Evolutionary conservation across 2,888 invertebrate species (phyloP).

Genomic region (Xestia ashworthii): DNA sequence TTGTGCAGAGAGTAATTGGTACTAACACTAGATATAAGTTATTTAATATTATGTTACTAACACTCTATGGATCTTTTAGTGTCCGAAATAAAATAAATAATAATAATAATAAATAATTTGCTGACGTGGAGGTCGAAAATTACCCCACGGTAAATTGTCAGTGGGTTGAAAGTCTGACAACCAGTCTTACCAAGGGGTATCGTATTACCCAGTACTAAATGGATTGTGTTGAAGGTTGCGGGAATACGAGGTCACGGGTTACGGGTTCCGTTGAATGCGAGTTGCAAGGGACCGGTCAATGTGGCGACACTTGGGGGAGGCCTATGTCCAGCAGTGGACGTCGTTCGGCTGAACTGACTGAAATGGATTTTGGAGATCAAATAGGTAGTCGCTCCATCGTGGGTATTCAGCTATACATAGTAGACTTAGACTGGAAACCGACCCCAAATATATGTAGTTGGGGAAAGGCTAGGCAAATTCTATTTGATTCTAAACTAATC

Average conservation of each 20-base stretch:
- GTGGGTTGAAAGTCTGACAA: background rate
- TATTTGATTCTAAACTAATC: background rate
- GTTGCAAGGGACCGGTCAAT: too few species aligned
- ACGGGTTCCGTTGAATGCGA: too few species aligned
- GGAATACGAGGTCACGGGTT: too few species aligned
- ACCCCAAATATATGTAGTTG: background rate
- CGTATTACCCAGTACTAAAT: background rate
- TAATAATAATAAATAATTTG: too few species aligned
- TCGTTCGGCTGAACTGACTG: too few species aligned
- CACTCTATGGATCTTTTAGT: too few species aligned
- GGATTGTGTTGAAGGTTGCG: background rate
- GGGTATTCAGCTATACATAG: background rate
- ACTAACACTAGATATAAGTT: too few species aligned
- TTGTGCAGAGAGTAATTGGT: too few species aligned
- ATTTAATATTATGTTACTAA: too few species aligned
- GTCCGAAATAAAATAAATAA: too few species aligned
- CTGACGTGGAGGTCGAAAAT: background rate
- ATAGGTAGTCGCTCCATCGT: background rate
- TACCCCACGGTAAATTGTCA: background rate
- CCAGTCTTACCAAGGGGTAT: background rate
- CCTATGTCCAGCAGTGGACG: too few species aligned
- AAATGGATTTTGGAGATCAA: background rate
- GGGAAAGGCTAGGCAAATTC: background rate
- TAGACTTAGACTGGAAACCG: background rate
- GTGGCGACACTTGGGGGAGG: too few species aligned